A percentile compares a stretch with the other conserved stretches of the same genome.
These are phyloP conservation scores for Verasper variegatus DNA, from an alignment of 2,113 vertebrate genomes.

Conservation along the genomic window DNA sequence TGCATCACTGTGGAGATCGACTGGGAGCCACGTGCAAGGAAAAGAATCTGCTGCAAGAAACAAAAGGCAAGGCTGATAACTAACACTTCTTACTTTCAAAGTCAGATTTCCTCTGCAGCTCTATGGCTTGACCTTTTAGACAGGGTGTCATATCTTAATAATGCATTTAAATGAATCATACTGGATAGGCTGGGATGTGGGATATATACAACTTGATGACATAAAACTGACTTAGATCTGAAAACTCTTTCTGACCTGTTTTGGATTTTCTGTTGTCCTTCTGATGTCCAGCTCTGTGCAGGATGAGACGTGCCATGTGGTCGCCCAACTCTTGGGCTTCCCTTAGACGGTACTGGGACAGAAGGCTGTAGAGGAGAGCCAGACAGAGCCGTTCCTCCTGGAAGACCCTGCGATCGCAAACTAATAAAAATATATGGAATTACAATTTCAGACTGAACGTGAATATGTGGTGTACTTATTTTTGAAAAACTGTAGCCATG, in stretches of 20 bases:
- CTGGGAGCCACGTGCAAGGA: constrained; percentile 63
- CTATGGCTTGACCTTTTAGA: background rate
- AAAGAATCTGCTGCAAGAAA: constrained; percentile 59
- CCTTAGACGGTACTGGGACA: constrained; percentile 88
- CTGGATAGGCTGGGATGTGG: background rate
- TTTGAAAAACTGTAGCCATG: background rate
- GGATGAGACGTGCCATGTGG: constrained; percentile 85
- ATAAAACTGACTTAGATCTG: background rate
- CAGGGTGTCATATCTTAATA: background rate
- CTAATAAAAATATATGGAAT: constrained; percentile 66
- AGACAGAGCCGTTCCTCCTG: constrained; percentile 90
- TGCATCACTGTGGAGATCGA: constrained; percentile 79
- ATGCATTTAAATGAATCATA: background rate
- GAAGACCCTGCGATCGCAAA: constrained; percentile 78
- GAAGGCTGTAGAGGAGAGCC: constrained; percentile 89
- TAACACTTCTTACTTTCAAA: background rate
- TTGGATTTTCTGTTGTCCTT: constrained; percentile 37
- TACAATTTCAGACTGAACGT: background rate
- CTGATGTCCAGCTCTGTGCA: constrained; percentile 74
- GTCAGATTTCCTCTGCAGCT: background rate
- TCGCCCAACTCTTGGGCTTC: constrained; percentile 94
- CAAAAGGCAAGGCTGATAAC: constrained; percentile 3
- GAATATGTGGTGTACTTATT: background rate
- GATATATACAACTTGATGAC: background rate
- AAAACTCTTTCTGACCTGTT: constrained; percentile 62